Evolutionary conservation across 2,797 vertebrate genomes (phyloP).

Genomic region (Acrocephalus scirpaceus): DNA sequence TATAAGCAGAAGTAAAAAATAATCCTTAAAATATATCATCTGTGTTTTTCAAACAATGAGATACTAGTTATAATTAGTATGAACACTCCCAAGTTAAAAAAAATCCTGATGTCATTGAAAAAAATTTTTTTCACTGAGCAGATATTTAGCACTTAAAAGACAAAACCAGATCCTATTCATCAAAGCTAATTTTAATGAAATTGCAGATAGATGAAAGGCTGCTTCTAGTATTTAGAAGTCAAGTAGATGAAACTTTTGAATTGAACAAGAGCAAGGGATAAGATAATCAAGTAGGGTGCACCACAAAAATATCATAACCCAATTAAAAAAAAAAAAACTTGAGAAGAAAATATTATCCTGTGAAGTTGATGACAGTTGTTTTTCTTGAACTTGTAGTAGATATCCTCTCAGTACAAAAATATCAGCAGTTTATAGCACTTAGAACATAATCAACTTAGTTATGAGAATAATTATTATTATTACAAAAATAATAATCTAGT

Average conservation of each 20-base stretch:
- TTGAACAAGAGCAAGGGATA: not conserved
- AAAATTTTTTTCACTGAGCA: not conserved
- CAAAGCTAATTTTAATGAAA: not conserved
- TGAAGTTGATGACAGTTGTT: not conserved
- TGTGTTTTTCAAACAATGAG: not conserved
- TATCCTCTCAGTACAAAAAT: not conserved
- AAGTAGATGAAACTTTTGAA: not conserved
- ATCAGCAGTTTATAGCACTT: not conserved
- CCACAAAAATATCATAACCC: not conserved
- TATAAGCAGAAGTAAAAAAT: not conserved
- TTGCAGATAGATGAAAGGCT: not conserved
- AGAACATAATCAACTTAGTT: not conserved
- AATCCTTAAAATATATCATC: not conserved
- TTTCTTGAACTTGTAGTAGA: not conserved
- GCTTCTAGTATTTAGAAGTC: not conserved
- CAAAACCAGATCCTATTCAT: not conserved
- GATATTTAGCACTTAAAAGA: not conserved
- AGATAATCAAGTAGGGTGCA: not conserved
- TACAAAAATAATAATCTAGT: not conserved
- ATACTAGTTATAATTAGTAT: not conserved
- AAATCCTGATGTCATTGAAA: not conserved
- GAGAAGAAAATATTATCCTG: not conserved
- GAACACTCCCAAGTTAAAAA: not conserved
- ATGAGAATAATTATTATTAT: not conserved
- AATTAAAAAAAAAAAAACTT: not conserved